These are phyloP conservation scores for Heteromormyrus szaboi DNA, from an alignment of 2,797 vertebrate species.

Conservation along the genomic window DNA sequence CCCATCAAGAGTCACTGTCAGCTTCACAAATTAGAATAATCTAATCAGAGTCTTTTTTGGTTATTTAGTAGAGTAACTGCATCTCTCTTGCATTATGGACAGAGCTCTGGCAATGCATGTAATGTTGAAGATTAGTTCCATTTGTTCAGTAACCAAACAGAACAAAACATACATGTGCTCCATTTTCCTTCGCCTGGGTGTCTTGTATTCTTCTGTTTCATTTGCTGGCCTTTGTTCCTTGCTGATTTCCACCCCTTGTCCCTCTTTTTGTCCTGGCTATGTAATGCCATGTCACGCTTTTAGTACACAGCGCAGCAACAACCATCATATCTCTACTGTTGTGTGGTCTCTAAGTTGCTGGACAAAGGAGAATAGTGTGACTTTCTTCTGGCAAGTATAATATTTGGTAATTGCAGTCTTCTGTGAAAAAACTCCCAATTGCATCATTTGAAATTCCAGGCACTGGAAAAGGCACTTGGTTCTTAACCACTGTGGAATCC, in stretches of 20 bases:
- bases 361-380: not conserved
- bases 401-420: not conserved
- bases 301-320: not conserved
- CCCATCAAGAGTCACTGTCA: not conserved
- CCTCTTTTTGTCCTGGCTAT: not conserved
- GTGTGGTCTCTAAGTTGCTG: not conserved
- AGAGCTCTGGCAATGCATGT: not conserved
- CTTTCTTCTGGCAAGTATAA: not conserved
- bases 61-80: not conserved
- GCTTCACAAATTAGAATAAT: not conserved
- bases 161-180: not conserved
- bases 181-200: not conserved
- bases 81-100: not conserved
- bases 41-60: not conserved
- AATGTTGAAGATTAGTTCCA: not conserved
- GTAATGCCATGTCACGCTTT: not conserved
- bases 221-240: not conserved
- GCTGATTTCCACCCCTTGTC: not conserved
- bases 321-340: not conserved
- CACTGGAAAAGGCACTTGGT: not conserved
- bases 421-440: not conserved
- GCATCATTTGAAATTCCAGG: not conserved
- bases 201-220: not conserved
- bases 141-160: not conserved
- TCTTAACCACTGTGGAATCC: not conserved